These are phyloP conservation scores for Gasteruption jaculator DNA, from an alignment of 2,888 invertebrate species.

Conservation along the genomic window DNA sequence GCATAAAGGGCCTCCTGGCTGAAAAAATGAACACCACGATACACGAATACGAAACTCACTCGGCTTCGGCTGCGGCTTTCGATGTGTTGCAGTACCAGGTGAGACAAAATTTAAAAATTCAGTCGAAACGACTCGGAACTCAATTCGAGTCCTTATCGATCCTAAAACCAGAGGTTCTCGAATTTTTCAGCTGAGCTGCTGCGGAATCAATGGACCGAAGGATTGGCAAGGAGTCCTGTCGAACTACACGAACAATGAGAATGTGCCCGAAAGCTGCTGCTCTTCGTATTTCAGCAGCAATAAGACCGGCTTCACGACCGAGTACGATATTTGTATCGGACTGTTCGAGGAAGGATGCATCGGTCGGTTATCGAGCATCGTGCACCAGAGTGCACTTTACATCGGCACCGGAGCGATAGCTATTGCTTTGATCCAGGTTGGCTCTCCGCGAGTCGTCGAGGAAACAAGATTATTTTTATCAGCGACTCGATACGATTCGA, in stretches of 20 bases:
- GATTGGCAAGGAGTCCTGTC: conserved; percentile 60
- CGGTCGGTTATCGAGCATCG: conserved; percentile 57
- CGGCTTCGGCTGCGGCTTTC: conserved; percentile 53
- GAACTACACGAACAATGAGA: conserved; percentile 21
- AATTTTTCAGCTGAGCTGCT: conserved; percentile 47
- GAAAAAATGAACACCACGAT: conserved; percentile 53
- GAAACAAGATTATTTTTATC: neutral
- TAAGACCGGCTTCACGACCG: conserved; percentile 42
- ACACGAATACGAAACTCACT: conserved; percentile 48
- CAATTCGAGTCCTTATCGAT: neutral
- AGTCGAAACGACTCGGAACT: neutral
- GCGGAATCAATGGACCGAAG: conserved; percentile 40
- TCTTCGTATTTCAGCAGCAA: no score
- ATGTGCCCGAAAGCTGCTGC: conserved; percentile 62
- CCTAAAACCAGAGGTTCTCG: neutral
- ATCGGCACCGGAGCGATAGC: conserved; percentile 73
- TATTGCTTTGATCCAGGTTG: conserved; percentile 77
- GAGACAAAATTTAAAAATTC: conserved; percentile 30
- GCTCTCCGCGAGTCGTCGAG: neutral
- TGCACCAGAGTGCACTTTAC: conserved; percentile 68
- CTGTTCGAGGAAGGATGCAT: conserved; percentile 58
- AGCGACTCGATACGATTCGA: neutral
- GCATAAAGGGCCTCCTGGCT: conserved; percentile 48
- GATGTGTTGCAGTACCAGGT: conserved; percentile 60
- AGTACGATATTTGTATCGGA: conserved; percentile 18